These are phyloP conservation scores for Melieria picta DNA, from an alignment of 2,888 invertebrate genomes.

Conservation along the genomic window DNA sequence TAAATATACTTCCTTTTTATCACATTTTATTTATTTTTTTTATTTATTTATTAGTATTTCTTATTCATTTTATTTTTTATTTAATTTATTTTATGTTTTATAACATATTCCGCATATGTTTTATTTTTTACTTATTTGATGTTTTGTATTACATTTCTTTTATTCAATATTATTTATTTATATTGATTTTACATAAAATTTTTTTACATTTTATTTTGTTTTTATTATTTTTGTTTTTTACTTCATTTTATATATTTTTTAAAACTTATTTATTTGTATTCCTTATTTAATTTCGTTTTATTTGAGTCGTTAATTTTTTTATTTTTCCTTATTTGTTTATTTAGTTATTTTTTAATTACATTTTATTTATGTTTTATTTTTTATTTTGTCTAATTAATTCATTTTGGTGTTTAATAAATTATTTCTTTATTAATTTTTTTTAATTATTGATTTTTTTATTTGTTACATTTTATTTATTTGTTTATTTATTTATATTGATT, in stretches of 20 bases:
- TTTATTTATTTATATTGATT: not conserved
- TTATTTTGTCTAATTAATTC: not conserved
- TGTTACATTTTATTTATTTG: not conserved
- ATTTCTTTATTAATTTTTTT: not conserved
- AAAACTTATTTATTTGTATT: not conserved
- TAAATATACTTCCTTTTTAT: too few species aligned
- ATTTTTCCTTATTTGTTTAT: not conserved
- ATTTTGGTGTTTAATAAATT: slow-evolving; percentile 1
- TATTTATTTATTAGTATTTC: too few species aligned
- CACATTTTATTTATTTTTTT: too few species aligned
- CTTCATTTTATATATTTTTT: not conserved
- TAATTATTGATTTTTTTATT: not conserved
- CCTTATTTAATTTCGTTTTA: too few species aligned
- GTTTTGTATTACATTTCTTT: too few species aligned
- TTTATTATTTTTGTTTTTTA: not conserved
- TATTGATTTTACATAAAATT: too few species aligned
- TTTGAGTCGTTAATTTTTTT: not conserved
- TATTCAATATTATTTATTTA: too few species aligned
- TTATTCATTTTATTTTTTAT: too few species aligned
- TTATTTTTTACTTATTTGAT: too few species aligned
- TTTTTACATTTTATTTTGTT: not conserved
- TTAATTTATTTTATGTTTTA: too few species aligned
- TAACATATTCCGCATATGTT: too few species aligned
- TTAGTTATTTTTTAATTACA: not conserved
- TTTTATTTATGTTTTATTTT: not conserved